Evolutionary conservation across 2,888 invertebrate species (phyloP), one percentile per base, ranked within the genome.

Genomic region (Neria commutata): DNA sequence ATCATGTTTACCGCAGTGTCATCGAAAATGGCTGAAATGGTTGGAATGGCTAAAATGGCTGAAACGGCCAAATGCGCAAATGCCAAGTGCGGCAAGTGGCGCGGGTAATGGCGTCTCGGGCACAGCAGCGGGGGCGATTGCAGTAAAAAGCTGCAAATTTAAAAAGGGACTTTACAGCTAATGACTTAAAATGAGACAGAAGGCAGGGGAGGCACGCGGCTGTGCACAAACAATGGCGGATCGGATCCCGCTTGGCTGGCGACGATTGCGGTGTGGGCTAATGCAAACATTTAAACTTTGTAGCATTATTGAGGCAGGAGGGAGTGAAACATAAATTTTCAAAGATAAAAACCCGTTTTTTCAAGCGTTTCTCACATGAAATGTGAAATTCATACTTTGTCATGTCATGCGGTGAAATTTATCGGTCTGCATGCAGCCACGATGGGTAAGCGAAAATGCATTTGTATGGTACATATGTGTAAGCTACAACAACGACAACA

Each of bases 1-100:
- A 59, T 54, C 63, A 59, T 61, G 61, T 61, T 64, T 64, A 56
- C 51, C 55, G 51, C 34, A 51, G 58, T 60, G 62, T 60, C 62
- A 63, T 53, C 62, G 59, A 62, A n/a, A 42, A 42, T 42, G 42
- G 42, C 21, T 19, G 42, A 17, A 17, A n/a, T n/a, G n/a, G n/a
- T n/a, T n/a, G n/a, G n/a, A n/a, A n/a, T n/a, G n/a, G n/a, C n/a
- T n/a, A n/a, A n/a, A n/a, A n/a, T n/a, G 4, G 21, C 42, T 19
- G 21, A n/a, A 4, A 37, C 14, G 37, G 37, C 6, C 37, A 6
- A n/a, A 37, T n/a, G n/a, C 29, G 37, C 6, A 6, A 42, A 42
- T 42, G n/a, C n/a, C n/a, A n/a, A n/a, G n/a, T n/a, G n/a, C n/a
- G n/a, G n/a, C n/a, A n/a, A n/a, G n/a, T n/a, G 42, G 37, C 19